A percentile compares a stretch with the other conserved stretches of the same genome.
Conservation (phyloP, 2,888 invertebrate genomes). For the Caenorhabditis japonica region DNA sequence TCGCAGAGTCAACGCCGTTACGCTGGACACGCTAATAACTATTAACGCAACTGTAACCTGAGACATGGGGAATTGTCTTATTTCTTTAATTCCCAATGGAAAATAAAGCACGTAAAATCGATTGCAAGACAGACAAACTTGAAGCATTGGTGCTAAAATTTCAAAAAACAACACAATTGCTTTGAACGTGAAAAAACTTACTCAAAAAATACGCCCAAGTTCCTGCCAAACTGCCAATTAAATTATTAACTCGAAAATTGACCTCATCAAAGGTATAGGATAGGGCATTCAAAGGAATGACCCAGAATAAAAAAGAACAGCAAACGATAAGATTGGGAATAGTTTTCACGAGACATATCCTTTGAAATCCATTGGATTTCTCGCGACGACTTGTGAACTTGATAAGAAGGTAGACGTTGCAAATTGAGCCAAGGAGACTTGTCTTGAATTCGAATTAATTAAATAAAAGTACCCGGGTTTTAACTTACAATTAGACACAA, state of each 20-base stretch:
- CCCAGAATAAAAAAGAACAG: conserved; percentile 34
- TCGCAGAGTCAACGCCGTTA: not conserved
- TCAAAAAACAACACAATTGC: too few species aligned
- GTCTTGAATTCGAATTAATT: conserved; percentile 23
- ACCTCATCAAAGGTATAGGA: conserved; percentile 7
- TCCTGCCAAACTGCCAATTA: not conserved
- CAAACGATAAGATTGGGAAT: conserved; percentile 15
- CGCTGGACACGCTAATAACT: not conserved
- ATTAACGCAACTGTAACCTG: not conserved
- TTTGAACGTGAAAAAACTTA: too few species aligned
- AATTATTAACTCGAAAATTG: not conserved
- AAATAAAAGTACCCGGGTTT: too few species aligned
- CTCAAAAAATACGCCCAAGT: conserved; percentile 25
- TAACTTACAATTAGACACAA: too few species aligned
- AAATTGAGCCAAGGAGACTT: conserved; percentile 9
- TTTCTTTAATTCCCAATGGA: conserved; percentile 30
- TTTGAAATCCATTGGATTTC: conserved; percentile 21
- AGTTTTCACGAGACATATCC: conserved; percentile 23
- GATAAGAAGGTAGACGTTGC: conserved; percentile 8
- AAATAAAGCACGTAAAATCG: conserved; percentile 2
- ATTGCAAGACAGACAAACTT: conserved; percentile 5
- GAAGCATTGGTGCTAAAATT: conserved; percentile 1
- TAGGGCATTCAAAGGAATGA: conserved; percentile 19
- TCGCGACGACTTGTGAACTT: conserved; percentile 3
- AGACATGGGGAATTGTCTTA: conserved; percentile 10